Conservation (phyloP, 2,888 invertebrate genomes). For the Proisotoma minuta region DNA sequence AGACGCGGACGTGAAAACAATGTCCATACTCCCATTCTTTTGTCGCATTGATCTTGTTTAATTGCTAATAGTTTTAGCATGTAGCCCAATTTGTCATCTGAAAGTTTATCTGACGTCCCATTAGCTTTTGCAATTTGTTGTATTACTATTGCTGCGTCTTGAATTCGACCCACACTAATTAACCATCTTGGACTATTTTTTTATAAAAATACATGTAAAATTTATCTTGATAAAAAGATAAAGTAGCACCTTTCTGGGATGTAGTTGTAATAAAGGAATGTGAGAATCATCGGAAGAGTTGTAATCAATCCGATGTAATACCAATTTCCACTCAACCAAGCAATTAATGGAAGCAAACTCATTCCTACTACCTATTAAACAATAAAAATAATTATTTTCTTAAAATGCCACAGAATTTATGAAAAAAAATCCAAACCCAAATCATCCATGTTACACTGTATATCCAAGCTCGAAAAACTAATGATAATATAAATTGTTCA, state of each 20-base stretch:
- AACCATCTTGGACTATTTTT: conserved; percentile 45
- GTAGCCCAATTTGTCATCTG: conserved; percentile 19
- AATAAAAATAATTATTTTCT: neutral
- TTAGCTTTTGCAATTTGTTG: conserved; percentile 25
- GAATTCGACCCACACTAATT: conserved; percentile 32
- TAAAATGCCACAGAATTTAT: neutral
- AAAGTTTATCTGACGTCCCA: conserved; percentile 24
- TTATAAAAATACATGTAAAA: too few relatives aligned
- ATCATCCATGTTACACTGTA: conserved; percentile 24
- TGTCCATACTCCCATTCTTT: conserved; percentile 25
- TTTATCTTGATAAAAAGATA: too few relatives aligned
- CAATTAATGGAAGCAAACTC: conserved; percentile 48
- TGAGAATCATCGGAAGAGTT: conserved; percentile 14
- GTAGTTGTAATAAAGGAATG: neutral
- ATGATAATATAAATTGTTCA: neutral
- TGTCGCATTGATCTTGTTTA: conserved; percentile 28
- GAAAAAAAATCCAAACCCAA: conserved; percentile 16
- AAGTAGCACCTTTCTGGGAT: neutral
- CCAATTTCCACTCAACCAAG: conserved; percentile 48
- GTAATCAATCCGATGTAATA: conserved; percentile 47
- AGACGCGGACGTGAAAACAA: conserved; percentile 30
- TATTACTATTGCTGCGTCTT: conserved; percentile 22
- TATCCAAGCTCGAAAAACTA: conserved; percentile 33
- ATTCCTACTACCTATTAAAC: conserved; percentile 43
- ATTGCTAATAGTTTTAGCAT: conserved; percentile 31